Conservation (phyloP, 2,888 invertebrate genomes). For the Ectropis crepuscularia region DNA sequence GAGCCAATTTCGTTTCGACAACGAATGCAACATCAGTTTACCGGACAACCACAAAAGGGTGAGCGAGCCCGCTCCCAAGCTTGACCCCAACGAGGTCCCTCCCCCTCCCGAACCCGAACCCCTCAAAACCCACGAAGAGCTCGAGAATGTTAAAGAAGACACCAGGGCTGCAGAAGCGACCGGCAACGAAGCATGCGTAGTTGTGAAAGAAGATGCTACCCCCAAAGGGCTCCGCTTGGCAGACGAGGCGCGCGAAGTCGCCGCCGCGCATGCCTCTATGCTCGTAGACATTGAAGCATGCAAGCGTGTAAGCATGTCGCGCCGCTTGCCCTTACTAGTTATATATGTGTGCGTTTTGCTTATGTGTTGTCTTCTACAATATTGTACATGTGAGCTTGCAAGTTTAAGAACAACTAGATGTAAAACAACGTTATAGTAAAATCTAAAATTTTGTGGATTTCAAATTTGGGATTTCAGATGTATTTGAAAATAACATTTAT, state of each 20-base stretch:
- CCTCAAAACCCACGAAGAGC: slow-evolving; percentile 31
- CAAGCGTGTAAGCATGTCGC: slow-evolving; percentile 89
- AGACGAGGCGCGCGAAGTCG: slow-evolving; percentile 80
- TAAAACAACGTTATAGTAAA: too few species aligned
- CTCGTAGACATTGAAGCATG: slow-evolving; percentile 86
- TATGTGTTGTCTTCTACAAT: slow-evolving; percentile 47
- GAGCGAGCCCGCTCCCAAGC: slow-evolving; percentile 87
- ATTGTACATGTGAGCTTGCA: slow-evolving; percentile 28
- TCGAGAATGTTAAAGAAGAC: slow-evolving; percentile 54
- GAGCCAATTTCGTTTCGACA: slow-evolving; percentile 99
- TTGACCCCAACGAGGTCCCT: slow-evolving; percentile 64
- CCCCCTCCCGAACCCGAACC: slow-evolving; percentile 45
- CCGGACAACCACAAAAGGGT: slow-evolving; percentile 99
- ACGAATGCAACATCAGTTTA: slow-evolving; percentile 98
- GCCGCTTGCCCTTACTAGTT: slow-evolving; percentile 69
- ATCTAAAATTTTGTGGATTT: too few species aligned
- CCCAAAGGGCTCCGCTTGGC: slow-evolving; percentile 75
- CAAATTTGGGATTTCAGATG: too few species aligned
- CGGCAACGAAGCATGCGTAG: slow-evolving; percentile 74
- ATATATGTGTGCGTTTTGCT: slow-evolving; percentile 55
- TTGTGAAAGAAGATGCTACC: slow-evolving; percentile 77
- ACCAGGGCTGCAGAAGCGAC: slow-evolving; percentile 53
- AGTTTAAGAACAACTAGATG: slow-evolving; percentile 5
- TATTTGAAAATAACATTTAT: too few species aligned
- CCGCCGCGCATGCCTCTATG: slow-evolving; percentile 81